A percentile compares a stretch with the other conserved stretches of the same genome.
phyloP scores from a whole-genome alignment of 1,140 invertebrate genomes.

The Bombus polaris region DNA sequence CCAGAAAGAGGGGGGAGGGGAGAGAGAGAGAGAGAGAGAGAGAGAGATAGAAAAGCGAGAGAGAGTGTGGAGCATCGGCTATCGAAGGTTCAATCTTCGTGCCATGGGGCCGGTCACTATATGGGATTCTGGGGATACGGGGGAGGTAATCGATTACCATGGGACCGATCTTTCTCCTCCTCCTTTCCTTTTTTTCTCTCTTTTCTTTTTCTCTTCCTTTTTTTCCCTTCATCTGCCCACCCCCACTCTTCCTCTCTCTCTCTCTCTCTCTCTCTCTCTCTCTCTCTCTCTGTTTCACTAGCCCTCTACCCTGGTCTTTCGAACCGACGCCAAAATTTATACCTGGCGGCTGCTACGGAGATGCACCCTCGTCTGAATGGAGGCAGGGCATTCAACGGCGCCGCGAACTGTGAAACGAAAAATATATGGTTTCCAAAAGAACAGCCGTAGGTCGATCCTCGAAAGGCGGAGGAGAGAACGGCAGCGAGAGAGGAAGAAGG shows the following conservation, averaged over 20 bases:
- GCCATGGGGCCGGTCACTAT: slow-evolving; percentile 77
- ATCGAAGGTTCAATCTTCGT: slow-evolving; percentile 79
- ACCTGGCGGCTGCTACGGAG: slow-evolving; percentile 78
- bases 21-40: not conserved
- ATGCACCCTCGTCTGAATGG: slow-evolving; percentile 78
- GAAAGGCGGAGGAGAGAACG: slow-evolving; percentile 42
- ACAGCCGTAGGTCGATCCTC: slow-evolving; percentile 64
- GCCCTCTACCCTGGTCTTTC: slow-evolving; percentile 31
- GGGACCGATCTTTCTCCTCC: slow-evolving; percentile 75
- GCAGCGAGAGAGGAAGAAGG: slow-evolving; percentile 24
- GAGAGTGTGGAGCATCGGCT: slow-evolving; percentile 67
- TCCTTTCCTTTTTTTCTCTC: slow-evolving; percentile 52
- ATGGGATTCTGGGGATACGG: slow-evolving; percentile 79
- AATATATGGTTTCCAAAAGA: slow-evolving; percentile 80
- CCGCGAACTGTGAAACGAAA: slow-evolving; percentile 79
- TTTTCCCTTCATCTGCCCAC: slow-evolving; percentile 5
- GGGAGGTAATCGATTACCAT: slow-evolving; percentile 80
- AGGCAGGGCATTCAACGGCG: slow-evolving; percentile 73
- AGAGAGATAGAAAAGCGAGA: not conserved
- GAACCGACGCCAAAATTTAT: slow-evolving; percentile 80
- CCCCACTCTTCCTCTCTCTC: not conserved
- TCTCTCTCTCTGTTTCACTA: not conserved
- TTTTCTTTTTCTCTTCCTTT: slow-evolving; percentile 5
- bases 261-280: not conserved
- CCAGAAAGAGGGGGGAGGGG: not conserved